Evolutionary conservation across 2,888 invertebrate genomes (phyloP), one percentile per base, ranked within the genome.

Genomic region (Hydriomena furcata): DNA sequence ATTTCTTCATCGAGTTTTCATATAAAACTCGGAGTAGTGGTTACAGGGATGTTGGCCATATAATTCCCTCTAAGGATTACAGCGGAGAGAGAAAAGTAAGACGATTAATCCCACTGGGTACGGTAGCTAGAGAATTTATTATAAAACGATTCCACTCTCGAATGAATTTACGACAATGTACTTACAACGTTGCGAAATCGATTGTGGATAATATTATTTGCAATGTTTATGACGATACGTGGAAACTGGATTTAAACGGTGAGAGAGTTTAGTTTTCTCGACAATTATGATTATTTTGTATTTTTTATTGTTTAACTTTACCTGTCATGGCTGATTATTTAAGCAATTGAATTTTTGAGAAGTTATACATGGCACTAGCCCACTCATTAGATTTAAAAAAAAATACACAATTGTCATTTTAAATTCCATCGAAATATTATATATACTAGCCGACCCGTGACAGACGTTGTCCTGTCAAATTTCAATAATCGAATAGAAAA

Each of bases 21-120:
- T 62, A 62, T 55, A 59, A 54, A 57, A 60, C 65, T 61, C 60
- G 65, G 77, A 68, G 83, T 77, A 79, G 74, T 63, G 77, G 77
- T 66, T 70, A 66, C 70, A 74, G 71, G 68, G 69, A 76, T 80
- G 74, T 75, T 82, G 73, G 80, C 80, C 83, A 79, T 82, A 85
- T 82, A 83, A 86, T 84, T 84, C 85, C 82, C 85, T 75, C 71
- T 69, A 79, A 78, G 86, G 84, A 85, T 89, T 84, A 86, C 73
- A 73, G 74, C 64, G 62, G 75, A 76, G 83, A 84, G 84, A 85
- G 84, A 84, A 86, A 88, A 88, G 85, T 85, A 86, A 86, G 87
- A 82, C 86, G 86, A 88, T 87, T 89, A 88, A 89, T 89, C 84
- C 88, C 85, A 73, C 73, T 73, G 81, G 81, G 78, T 77, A 78